Evolutionary conservation across 2,888 invertebrate genomes (phyloP).

Genomic region (Exephanes ischioxanthus): DNA sequence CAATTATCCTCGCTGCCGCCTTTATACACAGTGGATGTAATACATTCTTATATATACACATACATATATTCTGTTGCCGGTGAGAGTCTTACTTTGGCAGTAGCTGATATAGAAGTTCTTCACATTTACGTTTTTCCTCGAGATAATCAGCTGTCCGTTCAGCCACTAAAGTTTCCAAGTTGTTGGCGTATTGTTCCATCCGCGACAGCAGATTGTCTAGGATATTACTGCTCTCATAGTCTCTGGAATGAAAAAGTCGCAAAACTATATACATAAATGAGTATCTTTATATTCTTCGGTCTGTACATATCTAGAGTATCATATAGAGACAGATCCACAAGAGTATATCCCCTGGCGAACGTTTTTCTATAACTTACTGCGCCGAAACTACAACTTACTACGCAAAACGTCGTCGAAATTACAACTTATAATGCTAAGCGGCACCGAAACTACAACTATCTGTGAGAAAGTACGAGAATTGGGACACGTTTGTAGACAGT

Average conservation of each 20-base stretch:
- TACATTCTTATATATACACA: background rate
- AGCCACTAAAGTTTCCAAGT: conserved; percentile 97
- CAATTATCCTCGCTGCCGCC: background rate
- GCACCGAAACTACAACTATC: too few relatives aligned
- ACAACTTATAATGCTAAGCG: too few relatives aligned
- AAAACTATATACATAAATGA: background rate
- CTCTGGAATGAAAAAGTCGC: conserved; percentile 86
- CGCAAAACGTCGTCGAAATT: too few relatives aligned
- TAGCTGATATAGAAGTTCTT: conserved; percentile 97
- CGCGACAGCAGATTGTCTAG: conserved; percentile 97
- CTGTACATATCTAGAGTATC: background rate
- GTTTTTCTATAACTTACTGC: too few relatives aligned
- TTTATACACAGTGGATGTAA: background rate
- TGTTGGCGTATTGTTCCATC: conserved; percentile 99
- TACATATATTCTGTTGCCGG: background rate
- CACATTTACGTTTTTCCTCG: conserved; percentile 99
- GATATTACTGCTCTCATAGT: conserved; percentile 96
- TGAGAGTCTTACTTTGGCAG: conserved; percentile 92
- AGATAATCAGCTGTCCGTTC: conserved; percentile 98
- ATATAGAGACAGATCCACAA: background rate
- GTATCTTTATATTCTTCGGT: background rate
- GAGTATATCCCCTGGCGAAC: background rate
- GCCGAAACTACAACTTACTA: too few relatives aligned
- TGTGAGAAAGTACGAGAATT: too few relatives aligned
- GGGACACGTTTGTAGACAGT: too few relatives aligned